Evolutionary conservation across 2,888 invertebrate genomes (phyloP), one percentile per base, ranked within the genome.

Genomic region (Molorchus minor): DNA sequence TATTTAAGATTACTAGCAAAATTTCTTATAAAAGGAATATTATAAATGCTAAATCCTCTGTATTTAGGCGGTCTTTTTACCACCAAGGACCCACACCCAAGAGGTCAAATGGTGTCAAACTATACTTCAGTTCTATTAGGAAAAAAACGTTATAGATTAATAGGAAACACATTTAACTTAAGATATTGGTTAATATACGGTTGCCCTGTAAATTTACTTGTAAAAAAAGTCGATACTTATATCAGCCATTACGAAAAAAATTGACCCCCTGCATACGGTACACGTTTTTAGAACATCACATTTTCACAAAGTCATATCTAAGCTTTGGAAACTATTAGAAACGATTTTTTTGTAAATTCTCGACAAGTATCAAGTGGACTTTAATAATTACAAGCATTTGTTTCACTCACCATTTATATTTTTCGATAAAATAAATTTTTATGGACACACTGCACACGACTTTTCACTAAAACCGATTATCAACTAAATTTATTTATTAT

Each of bases 371-470:
- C 4, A 10, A 25, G 15, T 40, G 17, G 16, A 59, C 3, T 44
- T 19, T 30, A n/a, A 36, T 29, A 55, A 17, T 36, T 17, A 19
- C n/a, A 17, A 8, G 4, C 13, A 36, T 35, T 33, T 54, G 29
- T 21, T 21, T 10, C 46, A 61, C 61, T 61, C 35, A 61, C 61
- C 61, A 49, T 61, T 45, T 49, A 58, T 54, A 41, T 56, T 57
- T 56, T 25, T 2, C 15, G 19, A 20, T 13, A 46, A 49, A 58
- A 43, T 54, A 40, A 54, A 58, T 47, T 16, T 36, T 21, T 15
- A 36, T 17, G 3, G 17, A 15, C 46, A 41, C 46, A 13, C 58
- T 41, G 15, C 12, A 46, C 21, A 29, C 19, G n/a, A n/a, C 38
- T 45, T 62, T 62, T 56, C 49, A 61, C 56, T 62, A 59, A 63